phyloP scores from a whole-genome alignment of 2,888 invertebrate species.

The Eupithecia dodoneata region DNA sequence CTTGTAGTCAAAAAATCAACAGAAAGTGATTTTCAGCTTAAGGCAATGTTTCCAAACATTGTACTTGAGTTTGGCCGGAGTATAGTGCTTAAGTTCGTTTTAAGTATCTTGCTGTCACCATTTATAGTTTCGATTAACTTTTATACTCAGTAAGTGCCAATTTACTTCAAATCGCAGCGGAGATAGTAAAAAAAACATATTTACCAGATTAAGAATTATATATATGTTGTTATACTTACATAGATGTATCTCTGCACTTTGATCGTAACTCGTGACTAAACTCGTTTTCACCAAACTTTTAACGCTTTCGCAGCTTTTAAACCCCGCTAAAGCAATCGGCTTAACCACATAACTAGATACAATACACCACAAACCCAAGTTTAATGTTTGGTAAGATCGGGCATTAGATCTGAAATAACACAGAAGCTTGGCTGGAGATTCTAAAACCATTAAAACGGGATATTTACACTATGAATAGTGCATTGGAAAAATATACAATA shows the following conservation, averaged over 20 bases:
- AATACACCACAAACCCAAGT: not conserved
- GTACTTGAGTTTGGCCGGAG: no score
- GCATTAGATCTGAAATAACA: not conserved
- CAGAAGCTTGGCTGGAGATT: not conserved
- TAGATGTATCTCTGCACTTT: not conserved
- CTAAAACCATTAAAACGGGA: not conserved
- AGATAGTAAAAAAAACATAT: not conserved
- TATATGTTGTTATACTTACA: not conserved
- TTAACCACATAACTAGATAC: not conserved
- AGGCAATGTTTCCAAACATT: no score
- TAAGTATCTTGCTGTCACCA: conserved; percentile 27
- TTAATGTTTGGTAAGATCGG: not conserved
- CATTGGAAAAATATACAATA: not conserved
- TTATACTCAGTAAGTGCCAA: not conserved
- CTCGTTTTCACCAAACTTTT: conserved; percentile 1
- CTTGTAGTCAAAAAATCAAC: no score
- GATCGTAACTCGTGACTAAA: not conserved
- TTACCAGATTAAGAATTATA: not conserved
- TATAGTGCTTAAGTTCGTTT: not conserved
- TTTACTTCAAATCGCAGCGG: not conserved
- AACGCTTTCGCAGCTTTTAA: not conserved
- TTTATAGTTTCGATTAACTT: not conserved
- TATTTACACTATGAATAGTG: not conserved
- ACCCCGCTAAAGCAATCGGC: not conserved
- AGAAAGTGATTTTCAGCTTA: no score